Conservation (phyloP, 2,888 invertebrate genomes). For the Pollenia amentaria region DNA sequence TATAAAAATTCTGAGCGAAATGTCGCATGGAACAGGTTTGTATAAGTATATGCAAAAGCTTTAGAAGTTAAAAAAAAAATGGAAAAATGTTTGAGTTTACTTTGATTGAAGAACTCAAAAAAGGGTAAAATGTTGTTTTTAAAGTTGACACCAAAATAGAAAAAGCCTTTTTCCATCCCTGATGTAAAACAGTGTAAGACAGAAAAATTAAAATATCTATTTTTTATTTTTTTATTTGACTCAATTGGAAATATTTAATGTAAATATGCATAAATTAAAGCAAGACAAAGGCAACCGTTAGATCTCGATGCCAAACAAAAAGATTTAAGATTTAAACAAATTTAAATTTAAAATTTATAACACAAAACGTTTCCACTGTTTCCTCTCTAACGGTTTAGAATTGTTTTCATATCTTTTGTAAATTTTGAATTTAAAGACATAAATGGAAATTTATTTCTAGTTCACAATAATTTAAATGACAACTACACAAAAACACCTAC, state of each 20-base stretch:
- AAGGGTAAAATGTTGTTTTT: no score
- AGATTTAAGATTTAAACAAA: conserved; percentile 15
- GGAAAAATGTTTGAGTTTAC: no score
- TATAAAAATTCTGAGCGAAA: no score
- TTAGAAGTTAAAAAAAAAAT: no score
- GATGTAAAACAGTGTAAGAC: background rate
- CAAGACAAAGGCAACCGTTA: conserved; percentile 37
- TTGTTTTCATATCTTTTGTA: background rate
- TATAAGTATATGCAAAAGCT: no score
- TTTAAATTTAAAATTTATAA: conserved; percentile 44
- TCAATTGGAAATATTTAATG: conserved; percentile 29
- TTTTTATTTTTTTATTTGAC: background rate
- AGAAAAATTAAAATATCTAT: background rate
- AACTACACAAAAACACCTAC: conserved; percentile 66
- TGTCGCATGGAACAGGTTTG: no score
- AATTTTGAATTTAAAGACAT: background rate
- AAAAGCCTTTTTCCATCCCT: no score
- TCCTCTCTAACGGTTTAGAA: background rate
- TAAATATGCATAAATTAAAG: conserved; percentile 59
- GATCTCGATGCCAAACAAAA: background rate
- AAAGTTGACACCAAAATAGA: no score
- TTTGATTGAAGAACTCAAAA: no score
- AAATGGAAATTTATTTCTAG: conserved; percentile 27
- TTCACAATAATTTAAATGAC: background rate
- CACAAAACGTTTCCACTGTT: background rate